Evolutionary conservation across 2,113 vertebrate species (phyloP).

Genomic region (Arothron firmamentum): DNA sequence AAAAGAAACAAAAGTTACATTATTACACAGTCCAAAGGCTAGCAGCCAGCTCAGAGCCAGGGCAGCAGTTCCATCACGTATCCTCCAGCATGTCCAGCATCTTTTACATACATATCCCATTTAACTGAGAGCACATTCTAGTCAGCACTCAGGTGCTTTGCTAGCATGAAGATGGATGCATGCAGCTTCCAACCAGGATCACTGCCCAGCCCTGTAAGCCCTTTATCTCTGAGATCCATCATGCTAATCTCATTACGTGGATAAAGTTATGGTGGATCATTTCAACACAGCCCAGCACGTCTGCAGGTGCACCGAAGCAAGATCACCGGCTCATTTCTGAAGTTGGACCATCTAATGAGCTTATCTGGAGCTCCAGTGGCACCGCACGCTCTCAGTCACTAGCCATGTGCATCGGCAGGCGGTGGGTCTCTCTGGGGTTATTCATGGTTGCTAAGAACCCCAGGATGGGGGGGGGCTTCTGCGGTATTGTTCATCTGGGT

Average conservation of each 20-base stretch:
- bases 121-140: too few species aligned
- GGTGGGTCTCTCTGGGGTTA: constrained; percentile 26
- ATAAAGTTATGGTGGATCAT: constrained; percentile 17
- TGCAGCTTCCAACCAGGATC: too few species aligned
- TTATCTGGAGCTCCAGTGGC: not conserved
- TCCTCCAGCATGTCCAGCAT: constrained; percentile 19
- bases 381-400: not conserved
- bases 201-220: too few species aligned
- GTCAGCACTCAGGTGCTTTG: too few species aligned
- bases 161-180: too few species aligned
- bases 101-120: not conserved
- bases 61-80: constrained; percentile 36
- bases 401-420: constrained; percentile 1
- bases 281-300: constrained; percentile 13
- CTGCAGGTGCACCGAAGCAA: not conserved
- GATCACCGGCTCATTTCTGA: constrained; percentile 3
- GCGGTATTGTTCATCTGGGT: constrained; percentile 43
- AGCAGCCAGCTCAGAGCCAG: constrained; percentile 4
- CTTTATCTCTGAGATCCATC: not conserved
- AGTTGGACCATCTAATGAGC: not conserved
- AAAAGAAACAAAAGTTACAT: constrained; percentile 46
- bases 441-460: constrained; percentile 72
- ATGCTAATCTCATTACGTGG: not conserved
- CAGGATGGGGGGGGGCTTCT: constrained; percentile 45
- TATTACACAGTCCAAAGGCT: constrained; percentile 47